Percentiles rank a stretch among this genome's conserved stretches.
These are phyloP conservation scores for Lutjanus campechanus DNA, from an alignment of 2,797 vertebrate genomes.

Conservation along the genomic window DNA sequence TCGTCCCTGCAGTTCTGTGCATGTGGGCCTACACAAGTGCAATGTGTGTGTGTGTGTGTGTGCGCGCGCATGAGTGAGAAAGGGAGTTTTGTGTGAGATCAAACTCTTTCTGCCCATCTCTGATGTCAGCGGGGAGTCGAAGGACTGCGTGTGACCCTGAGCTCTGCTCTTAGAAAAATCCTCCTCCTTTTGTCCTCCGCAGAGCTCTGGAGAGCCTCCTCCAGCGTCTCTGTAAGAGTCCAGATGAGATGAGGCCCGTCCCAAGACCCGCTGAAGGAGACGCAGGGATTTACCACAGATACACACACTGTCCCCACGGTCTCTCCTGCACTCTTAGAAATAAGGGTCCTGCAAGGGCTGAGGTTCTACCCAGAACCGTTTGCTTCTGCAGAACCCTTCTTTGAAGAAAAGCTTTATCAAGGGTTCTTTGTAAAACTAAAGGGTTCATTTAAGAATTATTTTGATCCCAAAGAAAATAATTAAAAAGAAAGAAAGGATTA, in stretches of 20 bases:
- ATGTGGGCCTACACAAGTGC: not conserved
- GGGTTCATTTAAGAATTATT: too few relatives aligned
- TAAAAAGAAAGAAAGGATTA: too few relatives aligned
- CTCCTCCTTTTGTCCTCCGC: slow-evolving; percentile 61
- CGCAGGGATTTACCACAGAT: slow-evolving; percentile 36
- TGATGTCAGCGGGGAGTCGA: slow-evolving; percentile 52
- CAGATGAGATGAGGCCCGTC: slow-evolving; percentile 52
- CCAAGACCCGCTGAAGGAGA: slow-evolving; percentile 38
- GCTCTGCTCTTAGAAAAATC: slow-evolving; percentile 42
- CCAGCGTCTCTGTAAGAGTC: slow-evolving; percentile 33
- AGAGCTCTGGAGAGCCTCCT: slow-evolving; percentile 54
- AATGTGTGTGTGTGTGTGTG: slow-evolving; percentile 15
- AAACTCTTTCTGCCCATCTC: slow-evolving; percentile 51
- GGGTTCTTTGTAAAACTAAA: too few relatives aligned
- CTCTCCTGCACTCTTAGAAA: not conserved
- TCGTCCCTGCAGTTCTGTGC: not conserved
- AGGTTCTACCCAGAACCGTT: too few relatives aligned
- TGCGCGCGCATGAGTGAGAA: not conserved
- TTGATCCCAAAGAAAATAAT: too few relatives aligned
- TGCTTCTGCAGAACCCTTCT: too few relatives aligned
- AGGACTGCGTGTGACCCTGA: slow-evolving; percentile 39
- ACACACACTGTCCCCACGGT: slow-evolving; percentile 1
- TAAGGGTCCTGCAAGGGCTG: too few relatives aligned
- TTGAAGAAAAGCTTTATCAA: too few relatives aligned
- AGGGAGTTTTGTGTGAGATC: slow-evolving; percentile 31